Evolutionary conservation across 2,113 vertebrate species (phyloP).

Genomic region (Labeo rohita): DNA sequence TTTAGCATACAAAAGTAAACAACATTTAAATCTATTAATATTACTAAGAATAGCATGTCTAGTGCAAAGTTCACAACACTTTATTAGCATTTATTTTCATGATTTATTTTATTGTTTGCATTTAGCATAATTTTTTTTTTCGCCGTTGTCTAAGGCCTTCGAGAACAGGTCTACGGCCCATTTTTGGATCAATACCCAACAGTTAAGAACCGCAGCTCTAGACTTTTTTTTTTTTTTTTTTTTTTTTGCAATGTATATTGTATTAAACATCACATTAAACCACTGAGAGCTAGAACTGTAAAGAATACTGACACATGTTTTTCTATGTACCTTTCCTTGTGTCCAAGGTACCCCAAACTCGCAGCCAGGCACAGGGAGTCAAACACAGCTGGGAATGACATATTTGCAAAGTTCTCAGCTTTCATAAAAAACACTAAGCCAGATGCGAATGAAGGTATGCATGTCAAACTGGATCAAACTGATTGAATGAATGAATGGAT

Average conservation of each 20-base stretch:
- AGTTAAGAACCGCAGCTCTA: neutral
- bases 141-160: neutral
- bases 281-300: slow-evolving; percentile 21
- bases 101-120: neutral
- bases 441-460: slow-evolving; percentile 88
- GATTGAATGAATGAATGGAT: slow-evolving; percentile 52
- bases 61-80: neutral
- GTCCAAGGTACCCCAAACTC: slow-evolving; percentile 90
- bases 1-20: neutral
- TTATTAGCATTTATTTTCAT: neutral
- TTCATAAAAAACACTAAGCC: slow-evolving; percentile 96
- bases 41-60: neutral
- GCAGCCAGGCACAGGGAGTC: slow-evolving; percentile 91
- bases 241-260: neutral
- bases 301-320: slow-evolving; percentile 38
- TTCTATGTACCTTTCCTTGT: slow-evolving; percentile 51
- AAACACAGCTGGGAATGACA: slow-evolving; percentile 95
- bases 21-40: neutral
- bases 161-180: neutral
- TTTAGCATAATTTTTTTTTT: neutral
- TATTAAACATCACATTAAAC: slow-evolving; percentile 51
- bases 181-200: neutral
- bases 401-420: slow-evolving; percentile 97
- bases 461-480: slow-evolving; percentile 53
- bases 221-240: neutral